Base-by-base conservation (phyloP, 2,797 vertebrate genomes). In the Centropyge bicolor region DNA sequence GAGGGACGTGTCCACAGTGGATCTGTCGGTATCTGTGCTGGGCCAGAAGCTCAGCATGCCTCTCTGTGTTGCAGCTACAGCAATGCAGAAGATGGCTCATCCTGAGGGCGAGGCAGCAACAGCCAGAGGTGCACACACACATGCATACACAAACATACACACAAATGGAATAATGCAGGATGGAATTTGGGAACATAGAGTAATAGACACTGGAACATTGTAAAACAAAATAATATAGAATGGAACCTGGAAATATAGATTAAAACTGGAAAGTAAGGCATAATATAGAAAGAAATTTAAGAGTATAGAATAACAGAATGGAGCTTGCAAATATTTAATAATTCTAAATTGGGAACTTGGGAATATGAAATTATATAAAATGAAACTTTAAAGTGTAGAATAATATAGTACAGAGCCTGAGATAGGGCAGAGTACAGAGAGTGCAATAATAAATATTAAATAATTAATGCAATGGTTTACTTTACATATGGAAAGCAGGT, bases 11-110 rank as follows among this genome's bases (percentile, higher is more conserved):
- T 97, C 97, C 0, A 73, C 70, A 0, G 78, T 97, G 82, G 97
- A 99, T 65, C 76, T 97, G 87, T 96, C 96, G 0, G 94, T 95
- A 11, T 93, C 89, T 0, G 84, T 98, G 0, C 89, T 99, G 77
- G 98, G 98, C 0, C 96, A 97, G 79, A 88, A 55, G 27, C 87
- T 99, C 75, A 96, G 94, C 90, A 94, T 99, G 97, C 98, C 98
- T 0, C 48, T 99, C 59, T 98, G 97, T 5, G 96, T 94, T 0
- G 96, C 92, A 0, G 96, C 98, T 0, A 99, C 98, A 0, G 98
- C 98, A 0, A 98, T 99, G 98, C 98, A 99, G 86, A 74, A 96
- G 74, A 96, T 99, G 98, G 98, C 98, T 70, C 97, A 99, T 0
- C 90, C 93, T 1, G 96, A 97, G 0, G 98, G 98, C 12, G 98